Base-by-base conservation (phyloP, 2,113 vertebrate species). In the Cavia aperea region DNA sequence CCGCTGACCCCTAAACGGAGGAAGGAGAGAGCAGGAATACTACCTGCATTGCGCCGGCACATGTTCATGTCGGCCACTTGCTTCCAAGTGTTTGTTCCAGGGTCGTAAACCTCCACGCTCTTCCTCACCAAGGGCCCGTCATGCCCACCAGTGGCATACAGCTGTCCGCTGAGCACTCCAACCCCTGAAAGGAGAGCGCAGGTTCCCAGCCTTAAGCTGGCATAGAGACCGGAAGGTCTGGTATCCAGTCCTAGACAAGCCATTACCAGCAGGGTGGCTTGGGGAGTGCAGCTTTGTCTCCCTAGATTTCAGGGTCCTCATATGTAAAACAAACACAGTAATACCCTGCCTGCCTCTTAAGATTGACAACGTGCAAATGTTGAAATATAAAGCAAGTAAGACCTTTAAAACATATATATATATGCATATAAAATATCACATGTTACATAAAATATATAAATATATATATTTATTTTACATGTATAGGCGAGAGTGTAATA, bases 31-130 rank as follows among this genome's bases (percentile, higher is more conserved):
- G 49, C 8, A 2, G 23, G 8, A 33, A 1, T 2, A 1, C 97
- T 96, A 99, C 99, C 99, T 98, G 99, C 99, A 12, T 99, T 99
- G 90, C 99, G 97, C 58, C 99, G 97, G 78, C 99, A 99, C 99
- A 99, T 99, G 96, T 99, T 99, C 99, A 99, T 99, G 97, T 99
- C 99, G 26, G 98, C 99, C 90, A 99, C 99, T 96, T 98, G 98
- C 68, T 98, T 98, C 99, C 99, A 99, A 65, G 96, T 97, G 97
- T 99, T 99, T 97, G 97, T 98, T 87, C 98, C 97, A 0, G 99
- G 98, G 91, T 99, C 98, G 0, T 98, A 99, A 94, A 99, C 98
- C 93, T 99, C 99, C 4, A 99, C 99, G 0, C 99, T 99, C 97
- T 99, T 99, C 97, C 99, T 98, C 93, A 99, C 99, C 96, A 99